Conservation (phyloP, 2,888 invertebrate genomes). For the Mythimna albipuncta region DNA sequence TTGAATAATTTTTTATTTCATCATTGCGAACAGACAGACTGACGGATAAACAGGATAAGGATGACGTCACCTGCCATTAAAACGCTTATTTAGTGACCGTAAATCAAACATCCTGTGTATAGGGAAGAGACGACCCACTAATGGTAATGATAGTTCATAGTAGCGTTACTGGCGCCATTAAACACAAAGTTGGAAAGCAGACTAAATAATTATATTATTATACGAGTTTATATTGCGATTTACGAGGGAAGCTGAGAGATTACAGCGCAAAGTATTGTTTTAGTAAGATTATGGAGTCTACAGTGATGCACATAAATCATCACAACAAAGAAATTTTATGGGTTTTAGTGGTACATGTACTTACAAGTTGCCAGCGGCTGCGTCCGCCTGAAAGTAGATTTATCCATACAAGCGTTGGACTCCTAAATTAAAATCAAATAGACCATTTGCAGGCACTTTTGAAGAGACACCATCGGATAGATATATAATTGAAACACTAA, state of each 20-base stretch:
- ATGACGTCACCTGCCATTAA: neutral
- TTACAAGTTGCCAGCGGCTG: too few relatives aligned
- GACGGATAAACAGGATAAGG: too few relatives aligned
- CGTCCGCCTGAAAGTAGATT: too few relatives aligned
- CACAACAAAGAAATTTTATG: neutral
- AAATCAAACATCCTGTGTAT: constrained; percentile 33
- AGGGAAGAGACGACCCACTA: constrained; percentile 20
- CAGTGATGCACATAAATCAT: neutral
- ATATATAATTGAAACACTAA: too few relatives aligned
- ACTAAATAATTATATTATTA: constrained; percentile 23
- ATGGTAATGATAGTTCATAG: constrained; percentile 36
- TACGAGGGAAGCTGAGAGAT: neutral
- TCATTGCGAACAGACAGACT: too few relatives aligned
- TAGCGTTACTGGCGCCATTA: constrained; percentile 20
- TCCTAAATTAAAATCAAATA: too few relatives aligned
- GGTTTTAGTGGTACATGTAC: neutral
- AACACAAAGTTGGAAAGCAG: constrained; percentile 15
- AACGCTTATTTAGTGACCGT: constrained; percentile 24
- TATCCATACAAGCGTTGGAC: too few relatives aligned
- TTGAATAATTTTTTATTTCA: too few relatives aligned
- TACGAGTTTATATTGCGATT: constrained; percentile 11
- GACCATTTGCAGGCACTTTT: too few relatives aligned
- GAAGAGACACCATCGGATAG: too few relatives aligned
- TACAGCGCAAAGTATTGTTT: neutral
- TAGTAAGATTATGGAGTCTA: neutral